A percentile compares a stretch with the other conserved stretches of the same genome.
Conservation (phyloP, 64 coral and sea anemone species). For the Porites lutea region DNA sequence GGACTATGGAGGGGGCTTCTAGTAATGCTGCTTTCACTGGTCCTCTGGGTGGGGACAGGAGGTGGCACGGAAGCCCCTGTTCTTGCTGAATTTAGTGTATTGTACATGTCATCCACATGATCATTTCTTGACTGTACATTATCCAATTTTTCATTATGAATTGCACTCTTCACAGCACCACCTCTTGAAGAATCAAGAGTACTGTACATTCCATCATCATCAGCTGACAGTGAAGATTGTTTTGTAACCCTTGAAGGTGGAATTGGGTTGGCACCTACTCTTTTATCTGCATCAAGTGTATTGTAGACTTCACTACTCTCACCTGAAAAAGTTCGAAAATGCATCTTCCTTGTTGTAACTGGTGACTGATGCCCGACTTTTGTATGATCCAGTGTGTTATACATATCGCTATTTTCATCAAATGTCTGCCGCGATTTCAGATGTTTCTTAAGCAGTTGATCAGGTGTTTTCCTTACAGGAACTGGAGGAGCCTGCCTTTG, state of each 20-base stretch:
- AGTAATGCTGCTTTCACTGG: neutral
- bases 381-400: conserved; percentile 34
- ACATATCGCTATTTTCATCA: conserved; percentile 1
- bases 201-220: conserved; percentile 24
- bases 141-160: neutral
- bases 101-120: conserved; percentile 21
- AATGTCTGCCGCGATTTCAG: neutral
- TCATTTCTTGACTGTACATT: neutral
- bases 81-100: conserved; percentile 36
- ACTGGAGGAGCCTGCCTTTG: neutral
- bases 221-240: neutral
- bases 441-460: neutral
- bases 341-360: neutral
- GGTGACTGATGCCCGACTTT: neutral
- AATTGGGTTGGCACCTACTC: neutral
- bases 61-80: neutral
- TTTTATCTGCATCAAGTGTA: neutral
- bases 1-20: neutral
- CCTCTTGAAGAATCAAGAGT: conserved; percentile 1
- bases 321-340: neutral
- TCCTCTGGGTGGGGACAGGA: neutral
- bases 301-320: conserved; percentile 35
- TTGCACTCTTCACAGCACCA: no score
- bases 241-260: neutral
- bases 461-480: neutral